Base-by-base conservation (phyloP, 1,140 invertebrate genomes). In the Limonius californicus region DNA sequence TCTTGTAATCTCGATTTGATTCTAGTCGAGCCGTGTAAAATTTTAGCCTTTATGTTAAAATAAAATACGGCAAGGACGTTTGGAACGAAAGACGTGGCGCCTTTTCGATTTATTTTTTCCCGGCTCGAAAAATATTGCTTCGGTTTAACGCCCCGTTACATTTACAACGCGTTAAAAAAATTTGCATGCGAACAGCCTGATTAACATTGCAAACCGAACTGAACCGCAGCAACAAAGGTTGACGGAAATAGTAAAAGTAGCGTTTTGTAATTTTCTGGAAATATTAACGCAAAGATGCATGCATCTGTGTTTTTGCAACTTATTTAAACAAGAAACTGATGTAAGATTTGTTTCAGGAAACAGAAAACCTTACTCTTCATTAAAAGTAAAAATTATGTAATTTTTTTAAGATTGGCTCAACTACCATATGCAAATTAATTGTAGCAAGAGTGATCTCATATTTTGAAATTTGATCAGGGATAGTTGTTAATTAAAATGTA, bases 51-150 rank as follows among this genome's bases (percentile, higher is more conserved):
- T 39, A 39, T 39, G 35, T 12, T 12, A 12, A n/a, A 18, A 50
- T 50, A 21, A 50, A 50, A 50, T 21, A 50, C 15, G 45, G 45
- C 45, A 50, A 50, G 45, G 45, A 50, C 45, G 45, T 50, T 50
- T 50, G 20, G 16, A 19, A 11, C 19, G 6, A 50, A 19, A 2
- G 18, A 50, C 45, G 14, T 50, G 45, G 45, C 45, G 45, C 45
- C 45, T 50, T 50, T 50, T 50, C 7, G 20, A 8, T n/a, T n/a
- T 18, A 15, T 50, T 50, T 50, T 50, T 50, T 21, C 19, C 2
- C 42, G n/a, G 12, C 4, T 50, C 20, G 45, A 50, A 21, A 27
- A 27, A 27, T 3, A 27, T 27, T 7, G n/a, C n/a, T 39, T 39
- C n/a, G n/a, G 35, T 39, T 39, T 21, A 18, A 18, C 6, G 14